Base-by-base conservation (phyloP, 2,888 invertebrate species). In the Acrocera orbiculus region DNA sequence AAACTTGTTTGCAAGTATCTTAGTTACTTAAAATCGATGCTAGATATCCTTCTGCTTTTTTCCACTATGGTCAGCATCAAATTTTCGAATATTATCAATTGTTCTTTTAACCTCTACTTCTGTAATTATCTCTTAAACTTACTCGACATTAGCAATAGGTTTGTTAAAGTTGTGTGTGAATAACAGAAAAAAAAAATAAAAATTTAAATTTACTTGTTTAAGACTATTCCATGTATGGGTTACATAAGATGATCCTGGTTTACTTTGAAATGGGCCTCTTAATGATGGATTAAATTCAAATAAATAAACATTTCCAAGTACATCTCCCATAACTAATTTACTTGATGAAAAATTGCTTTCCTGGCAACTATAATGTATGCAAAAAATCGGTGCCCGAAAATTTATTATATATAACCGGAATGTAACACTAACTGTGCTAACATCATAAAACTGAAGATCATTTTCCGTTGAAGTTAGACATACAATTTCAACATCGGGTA, bases 391-490 rank as follows among this genome's bases (percentile, higher is more conserved):
- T 42, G 39, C 51, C 0, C 58, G 58, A 30, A 58, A 65, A 38
- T 74, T 75, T 1, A 70, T 68, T 41, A 86, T 72, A 42, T 75
- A 64, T 35, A 80, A 66, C 45, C 78, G 66, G 27, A 80, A 61
- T 25, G 73, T 71, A 53, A 82, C 82, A 35, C 75, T 77, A 37
- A 70, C 70, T 5, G 75, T 78, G 14, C 73, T 72, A 28, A 74
- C 73, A 52, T 85, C 83, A 50, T 85, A 86, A 56, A 86, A 81
- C 42, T 77, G 68, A 27, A 86, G 58, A 50, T 82, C 82, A 11
- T 78, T 62, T 56, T 82, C 79, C 1, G 79, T 74, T 11, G 83
- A 78, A 37, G 78, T 70, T 9, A 79, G 73, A 40, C 78, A 80
- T 13, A 86, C 62, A 46, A 82, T 72, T 53, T 74, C 74, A 32